phyloP scores from a whole-genome alignment of 2,113 vertebrate genomes.

The Elephas maximus region DNA sequence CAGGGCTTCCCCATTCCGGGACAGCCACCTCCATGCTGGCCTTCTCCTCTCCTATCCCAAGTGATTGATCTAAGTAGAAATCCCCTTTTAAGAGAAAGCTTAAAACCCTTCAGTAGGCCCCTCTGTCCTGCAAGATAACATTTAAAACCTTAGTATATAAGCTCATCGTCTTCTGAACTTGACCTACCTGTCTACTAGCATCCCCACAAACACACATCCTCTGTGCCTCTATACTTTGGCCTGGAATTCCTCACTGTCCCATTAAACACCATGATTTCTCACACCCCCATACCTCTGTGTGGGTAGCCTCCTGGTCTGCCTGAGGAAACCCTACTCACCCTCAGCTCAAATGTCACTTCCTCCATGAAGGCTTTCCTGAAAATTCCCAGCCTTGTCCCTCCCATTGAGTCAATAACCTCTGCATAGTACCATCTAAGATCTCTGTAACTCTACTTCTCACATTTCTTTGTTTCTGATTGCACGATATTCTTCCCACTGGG shows the following conservation, averaged over 20 bases:
- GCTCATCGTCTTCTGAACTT: background rate
- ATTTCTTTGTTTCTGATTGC: background rate
- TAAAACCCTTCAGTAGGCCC: background rate
- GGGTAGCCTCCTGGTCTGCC: background rate
- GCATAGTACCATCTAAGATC: background rate
- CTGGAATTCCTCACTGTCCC: background rate
- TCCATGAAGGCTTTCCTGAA: background rate
- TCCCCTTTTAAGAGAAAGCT: background rate
- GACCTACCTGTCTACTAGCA: background rate
- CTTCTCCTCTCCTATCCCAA: background rate
- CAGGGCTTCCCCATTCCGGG: background rate
- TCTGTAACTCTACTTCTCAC: background rate
- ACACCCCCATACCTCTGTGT: background rate
- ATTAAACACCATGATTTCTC: background rate
- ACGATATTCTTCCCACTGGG: fast-evolving
- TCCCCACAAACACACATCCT: background rate
- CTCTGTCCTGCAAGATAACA: background rate
- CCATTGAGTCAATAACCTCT: background rate
- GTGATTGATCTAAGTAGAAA: background rate
- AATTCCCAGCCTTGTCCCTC: background rate
- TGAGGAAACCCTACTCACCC: background rate
- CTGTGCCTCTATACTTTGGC: background rate
- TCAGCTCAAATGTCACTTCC: background rate
- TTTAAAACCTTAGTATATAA: background rate
- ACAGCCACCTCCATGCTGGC: background rate